Evolutionary conservation across 2,113 vertebrate genomes (phyloP).

Genomic region (Parus major): DNA sequence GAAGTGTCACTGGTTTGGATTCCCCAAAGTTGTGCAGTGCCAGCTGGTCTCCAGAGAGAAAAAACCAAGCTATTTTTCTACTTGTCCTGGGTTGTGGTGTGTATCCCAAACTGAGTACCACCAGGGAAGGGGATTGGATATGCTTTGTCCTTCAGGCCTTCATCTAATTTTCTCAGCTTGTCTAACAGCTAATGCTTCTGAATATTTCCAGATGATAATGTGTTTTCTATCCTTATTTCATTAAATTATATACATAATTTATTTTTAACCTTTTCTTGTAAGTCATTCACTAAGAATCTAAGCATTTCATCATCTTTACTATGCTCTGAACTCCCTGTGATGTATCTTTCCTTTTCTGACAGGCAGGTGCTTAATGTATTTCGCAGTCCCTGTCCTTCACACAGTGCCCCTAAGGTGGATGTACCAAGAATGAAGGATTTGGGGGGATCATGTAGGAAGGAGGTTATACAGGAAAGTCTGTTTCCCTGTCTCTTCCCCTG

Average conservation of each 20-base stretch:
- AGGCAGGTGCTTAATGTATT: not conserved
- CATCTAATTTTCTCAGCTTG: not conserved
- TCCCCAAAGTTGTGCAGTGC: not conserved
- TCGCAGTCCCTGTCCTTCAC: not conserved
- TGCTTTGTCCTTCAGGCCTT: not conserved
- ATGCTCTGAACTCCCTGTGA: constrained; percentile 4
- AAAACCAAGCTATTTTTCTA: not conserved
- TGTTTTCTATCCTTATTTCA: not conserved
- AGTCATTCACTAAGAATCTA: constrained; percentile 3
- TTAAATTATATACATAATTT: constrained; percentile 42
- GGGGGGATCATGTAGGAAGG: not conserved
- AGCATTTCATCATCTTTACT: constrained; percentile 51
- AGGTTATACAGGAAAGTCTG: not conserved
- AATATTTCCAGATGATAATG: constrained; percentile 1
- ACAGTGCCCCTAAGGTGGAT: not conserved
- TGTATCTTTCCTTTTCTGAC: constrained; percentile 16
- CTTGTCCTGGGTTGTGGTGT: not conserved
- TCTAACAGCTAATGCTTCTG: not conserved
- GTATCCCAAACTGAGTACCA: not conserved
- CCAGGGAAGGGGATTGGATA: not conserved
- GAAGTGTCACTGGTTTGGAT: not conserved
- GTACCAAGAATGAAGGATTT: not conserved
- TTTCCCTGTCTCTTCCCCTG: not conserved
- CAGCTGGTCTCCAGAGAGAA: not conserved
- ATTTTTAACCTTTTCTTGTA: constrained; percentile 44